phyloP scores from a whole-genome alignment of 2,797 vertebrate species.

The Manis crassicaudata region DNA sequence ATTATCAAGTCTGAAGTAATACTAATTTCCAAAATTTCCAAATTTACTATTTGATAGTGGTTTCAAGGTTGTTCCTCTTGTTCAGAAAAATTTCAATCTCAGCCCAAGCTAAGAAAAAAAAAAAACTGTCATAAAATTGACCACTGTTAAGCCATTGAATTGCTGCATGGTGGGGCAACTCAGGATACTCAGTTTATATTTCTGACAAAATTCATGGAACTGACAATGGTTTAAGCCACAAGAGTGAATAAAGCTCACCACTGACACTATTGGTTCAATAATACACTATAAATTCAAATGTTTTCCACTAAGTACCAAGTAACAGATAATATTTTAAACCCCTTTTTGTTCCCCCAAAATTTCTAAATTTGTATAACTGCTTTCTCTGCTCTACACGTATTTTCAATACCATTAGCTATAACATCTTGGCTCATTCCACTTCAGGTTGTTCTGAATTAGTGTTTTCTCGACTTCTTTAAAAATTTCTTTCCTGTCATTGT shows the following conservation, averaged over 20 bases:
- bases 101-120: neutral
- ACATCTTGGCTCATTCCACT: neutral
- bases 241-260: neutral
- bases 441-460: neutral
- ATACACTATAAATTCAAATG: neutral
- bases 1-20: neutral
- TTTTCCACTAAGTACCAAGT: neutral
- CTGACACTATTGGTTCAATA: neutral
- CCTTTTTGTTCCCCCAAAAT: neutral
- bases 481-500: neutral
- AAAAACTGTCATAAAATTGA: neutral
- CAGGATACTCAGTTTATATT: neutral
- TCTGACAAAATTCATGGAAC: neutral
- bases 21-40: neutral
- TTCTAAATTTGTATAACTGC: neutral
- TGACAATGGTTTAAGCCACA: neutral
- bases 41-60: neutral
- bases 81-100: neutral
- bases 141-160: neutral
- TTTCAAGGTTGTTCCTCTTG: neutral
- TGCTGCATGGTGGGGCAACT: neutral
- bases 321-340: neutral
- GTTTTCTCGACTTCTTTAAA: constrained; percentile 29
- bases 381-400: neutral
- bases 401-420: neutral